These are phyloP conservation scores for Tachysurus fulvidraco DNA, from an alignment of 2,113 vertebrate species.

Conservation along the genomic window DNA sequence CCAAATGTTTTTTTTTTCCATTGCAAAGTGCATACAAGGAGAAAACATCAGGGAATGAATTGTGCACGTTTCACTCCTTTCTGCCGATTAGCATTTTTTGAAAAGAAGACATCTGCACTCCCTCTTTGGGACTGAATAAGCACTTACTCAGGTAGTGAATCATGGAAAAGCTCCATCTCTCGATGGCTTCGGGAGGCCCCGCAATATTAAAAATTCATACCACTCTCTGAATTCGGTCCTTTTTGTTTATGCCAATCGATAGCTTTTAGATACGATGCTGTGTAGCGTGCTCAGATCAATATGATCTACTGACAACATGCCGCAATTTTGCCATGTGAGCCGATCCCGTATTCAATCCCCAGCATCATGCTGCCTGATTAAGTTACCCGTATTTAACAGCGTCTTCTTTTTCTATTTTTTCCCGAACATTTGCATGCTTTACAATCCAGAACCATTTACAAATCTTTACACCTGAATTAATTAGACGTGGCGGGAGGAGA, in stretches of 20 bases:
- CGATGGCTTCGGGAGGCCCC: conserved; percentile 66
- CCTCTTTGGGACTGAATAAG: conserved; percentile 23
- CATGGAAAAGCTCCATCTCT: conserved; percentile 52
- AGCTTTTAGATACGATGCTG: conserved; percentile 81
- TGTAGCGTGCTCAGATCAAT: conserved; percentile 11
- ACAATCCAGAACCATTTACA: neutral
- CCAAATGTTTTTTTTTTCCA: neutral
- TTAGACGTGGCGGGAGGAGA: neutral
- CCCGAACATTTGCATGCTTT: neutral
- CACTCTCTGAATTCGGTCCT: conserved; percentile 66
- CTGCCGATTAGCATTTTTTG: neutral
- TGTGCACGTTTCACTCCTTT: neutral
- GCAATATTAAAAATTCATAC: conserved; percentile 82
- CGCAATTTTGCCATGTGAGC: conserved; percentile 32
- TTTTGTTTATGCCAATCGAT: conserved; percentile 79
- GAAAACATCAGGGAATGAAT: conserved; percentile 6
- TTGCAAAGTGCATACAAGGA: neutral
- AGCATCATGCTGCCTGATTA: conserved; percentile 33
- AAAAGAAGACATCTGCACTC: neutral
- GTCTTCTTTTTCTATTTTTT: neutral
- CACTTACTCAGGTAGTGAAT: conserved; percentile 44
- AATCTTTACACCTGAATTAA: neutral
- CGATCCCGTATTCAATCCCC: conserved; percentile 6
- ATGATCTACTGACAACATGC: conserved; percentile 22
- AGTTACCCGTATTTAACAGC: conserved; percentile 5